A percentile compares a stretch with the other conserved stretches of the same genome.
These are phyloP conservation scores for Hybos culiciformis DNA, from an alignment of 2,888 invertebrate species.

Conservation along the genomic window DNA sequence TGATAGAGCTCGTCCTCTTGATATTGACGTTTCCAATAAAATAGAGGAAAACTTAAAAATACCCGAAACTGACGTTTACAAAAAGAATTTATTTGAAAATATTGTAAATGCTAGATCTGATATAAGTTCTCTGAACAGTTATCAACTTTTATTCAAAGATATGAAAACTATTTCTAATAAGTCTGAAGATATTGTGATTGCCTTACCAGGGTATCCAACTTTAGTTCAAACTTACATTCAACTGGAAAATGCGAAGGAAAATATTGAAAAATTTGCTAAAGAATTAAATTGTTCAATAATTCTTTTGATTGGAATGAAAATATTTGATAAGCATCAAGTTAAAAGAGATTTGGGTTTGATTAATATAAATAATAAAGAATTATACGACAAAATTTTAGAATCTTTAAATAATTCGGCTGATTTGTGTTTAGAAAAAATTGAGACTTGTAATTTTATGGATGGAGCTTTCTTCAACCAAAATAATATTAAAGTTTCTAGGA, in stretches of 20 bases:
- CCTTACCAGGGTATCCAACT: conserved; percentile 39
- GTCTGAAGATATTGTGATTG: conserved; percentile 38
- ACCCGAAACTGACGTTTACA: conserved; percentile 24
- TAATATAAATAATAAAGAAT: conserved; percentile 21
- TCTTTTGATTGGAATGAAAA: conserved; percentile 49
- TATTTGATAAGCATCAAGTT: conserved; percentile 36
- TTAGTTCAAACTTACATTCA: conserved; percentile 24
- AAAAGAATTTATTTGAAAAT: conserved; percentile 37
- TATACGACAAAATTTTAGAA: conserved; percentile 21
- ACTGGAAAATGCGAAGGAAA: conserved; percentile 32
- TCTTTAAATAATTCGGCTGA: conserved; percentile 14
- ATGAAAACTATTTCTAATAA: conserved; percentile 49
- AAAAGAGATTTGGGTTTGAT: conserved; percentile 48
- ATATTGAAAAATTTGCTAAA: conserved; percentile 39
- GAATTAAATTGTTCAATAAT: conserved; percentile 35
- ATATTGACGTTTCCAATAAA: conserved; percentile 42
- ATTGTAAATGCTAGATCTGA: conserved; percentile 53
- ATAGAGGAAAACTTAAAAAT: conserved; percentile 43
- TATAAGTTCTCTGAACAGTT: conserved; percentile 45
- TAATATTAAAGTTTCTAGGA: conserved; percentile 49
- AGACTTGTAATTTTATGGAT: conserved; percentile 29
- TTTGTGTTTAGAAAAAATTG: conserved; percentile 31
- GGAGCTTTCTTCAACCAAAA: conserved; percentile 42
- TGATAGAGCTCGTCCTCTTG: conserved; percentile 52
- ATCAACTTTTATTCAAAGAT: conserved; percentile 62